Percentiles rank a stretch among this genome's conserved stretches.
These are phyloP conservation scores for Sclerodermus sp. DNA, from an alignment of 2,888 invertebrate genomes.

Conservation along the genomic window DNA sequence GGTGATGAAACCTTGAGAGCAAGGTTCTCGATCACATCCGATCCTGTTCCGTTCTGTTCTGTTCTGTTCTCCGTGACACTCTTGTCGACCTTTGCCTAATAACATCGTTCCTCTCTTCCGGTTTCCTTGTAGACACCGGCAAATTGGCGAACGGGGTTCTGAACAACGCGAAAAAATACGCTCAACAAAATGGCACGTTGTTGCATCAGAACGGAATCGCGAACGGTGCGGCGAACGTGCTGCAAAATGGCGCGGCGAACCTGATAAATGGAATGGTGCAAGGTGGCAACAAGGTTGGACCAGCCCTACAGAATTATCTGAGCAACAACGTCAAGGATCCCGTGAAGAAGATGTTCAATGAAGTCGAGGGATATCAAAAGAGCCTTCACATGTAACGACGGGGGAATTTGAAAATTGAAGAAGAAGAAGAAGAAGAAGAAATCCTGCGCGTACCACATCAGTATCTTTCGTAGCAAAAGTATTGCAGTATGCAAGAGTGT, in stretches of 20 bases:
- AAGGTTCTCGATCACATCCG: too few species aligned
- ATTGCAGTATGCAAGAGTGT: too few species aligned
- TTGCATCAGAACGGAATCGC: constrained; percentile 27
- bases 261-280: constrained; percentile 40
- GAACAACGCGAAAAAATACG: constrained; percentile 48
- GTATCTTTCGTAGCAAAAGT: too few species aligned
- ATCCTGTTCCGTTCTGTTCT: too few species aligned
- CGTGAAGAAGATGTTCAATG: constrained; percentile 56
- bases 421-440: too few species aligned
- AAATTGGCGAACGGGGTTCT: constrained; percentile 50
- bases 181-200: constrained; percentile 36
- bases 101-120: too few species aligned
- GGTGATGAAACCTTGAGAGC: too few species aligned
- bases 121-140: constrained; percentile 20
- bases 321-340: constrained; percentile 35
- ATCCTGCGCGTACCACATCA: too few species aligned
- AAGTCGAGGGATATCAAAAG: constrained; percentile 54
- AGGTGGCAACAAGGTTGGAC: constrained; percentile 40
- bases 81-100: too few species aligned
- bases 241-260: constrained; percentile 46
- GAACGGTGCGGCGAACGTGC: constrained; percentile 37
- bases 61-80: too few species aligned
- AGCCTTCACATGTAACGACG: constrained; percentile 27
- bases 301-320: constrained; percentile 32
- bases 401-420: too few species aligned